Conservation (phyloP, 2,113 vertebrate genomes). For the Centropus bengalensis region DNA sequence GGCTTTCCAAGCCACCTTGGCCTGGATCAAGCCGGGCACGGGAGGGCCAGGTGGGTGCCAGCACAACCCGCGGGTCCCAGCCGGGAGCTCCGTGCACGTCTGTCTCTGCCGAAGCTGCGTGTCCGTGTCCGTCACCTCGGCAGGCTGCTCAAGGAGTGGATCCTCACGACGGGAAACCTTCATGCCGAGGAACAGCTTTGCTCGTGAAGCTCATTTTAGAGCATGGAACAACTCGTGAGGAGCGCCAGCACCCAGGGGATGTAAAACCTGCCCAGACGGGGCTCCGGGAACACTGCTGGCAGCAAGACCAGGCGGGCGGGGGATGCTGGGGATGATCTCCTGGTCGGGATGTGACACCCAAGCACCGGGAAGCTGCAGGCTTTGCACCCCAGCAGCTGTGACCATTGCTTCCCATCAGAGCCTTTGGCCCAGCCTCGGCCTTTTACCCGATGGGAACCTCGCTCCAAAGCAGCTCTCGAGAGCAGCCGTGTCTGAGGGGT, state of each 20-base stretch:
- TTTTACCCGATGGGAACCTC: background rate
- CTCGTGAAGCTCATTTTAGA: background rate
- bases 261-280: background rate
- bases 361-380: background rate
- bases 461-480: background rate
- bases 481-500: background rate
- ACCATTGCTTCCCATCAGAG: fast-evolving
- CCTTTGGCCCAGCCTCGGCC: background rate
- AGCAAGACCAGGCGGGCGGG: fast-evolving
- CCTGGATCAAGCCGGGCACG: fast-evolving
- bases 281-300: background rate
- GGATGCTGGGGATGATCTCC: fast-evolving
- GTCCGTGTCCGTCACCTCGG: fast-evolving
- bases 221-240: background rate
- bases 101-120: background rate
- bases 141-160: background rate
- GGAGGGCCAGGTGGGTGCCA: background rate
- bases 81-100: background rate
- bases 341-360: background rate
- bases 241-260: background rate
- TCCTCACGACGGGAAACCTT: background rate
- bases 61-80: background rate
- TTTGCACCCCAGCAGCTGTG: fast-evolving
- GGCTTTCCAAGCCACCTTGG: background rate
- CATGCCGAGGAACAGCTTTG: fast-evolving